Conservation (phyloP, 2,888 invertebrate genomes). For the Trachelus iudaicus region DNA sequence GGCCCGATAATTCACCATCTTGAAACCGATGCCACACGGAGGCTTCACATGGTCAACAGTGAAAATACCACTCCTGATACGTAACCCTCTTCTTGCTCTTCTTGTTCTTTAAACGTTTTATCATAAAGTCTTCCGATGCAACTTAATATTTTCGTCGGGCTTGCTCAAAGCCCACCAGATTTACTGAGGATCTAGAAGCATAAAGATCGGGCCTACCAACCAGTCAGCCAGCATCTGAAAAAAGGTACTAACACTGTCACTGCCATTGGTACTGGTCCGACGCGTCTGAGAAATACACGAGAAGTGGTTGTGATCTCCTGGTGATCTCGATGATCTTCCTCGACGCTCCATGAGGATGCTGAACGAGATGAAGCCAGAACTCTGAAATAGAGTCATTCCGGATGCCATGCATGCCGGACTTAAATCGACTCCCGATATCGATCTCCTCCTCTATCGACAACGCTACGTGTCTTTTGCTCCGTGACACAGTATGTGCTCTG, state of each 20-base stretch:
- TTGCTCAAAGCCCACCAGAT: conserved; percentile 41
- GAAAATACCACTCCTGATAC: conserved; percentile 1
- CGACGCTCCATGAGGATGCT: not conserved
- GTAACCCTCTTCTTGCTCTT: not conserved
- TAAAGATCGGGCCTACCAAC: conserved; percentile 42
- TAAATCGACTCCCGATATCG: conserved; percentile 51
- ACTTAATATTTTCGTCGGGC: conserved; percentile 43
- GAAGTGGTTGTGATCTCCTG: not conserved
- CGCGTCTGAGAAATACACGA: conserved; percentile 5
- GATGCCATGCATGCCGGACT: conserved; percentile 47
- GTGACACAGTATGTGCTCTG: not conserved
- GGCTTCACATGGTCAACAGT: not conserved
- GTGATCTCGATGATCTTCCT: not conserved
- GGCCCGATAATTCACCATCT: conserved; percentile 46
- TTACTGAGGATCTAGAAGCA: conserved; percentile 39
- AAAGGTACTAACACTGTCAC: not conserved
- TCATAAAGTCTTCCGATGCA: conserved; percentile 35
- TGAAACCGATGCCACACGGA: conserved; percentile 43
- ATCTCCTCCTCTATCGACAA: conserved; percentile 60
- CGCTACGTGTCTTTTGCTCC: conserved; percentile 30
- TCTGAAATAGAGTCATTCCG: conserved; percentile 57
- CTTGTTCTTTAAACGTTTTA: conserved; percentile 30
- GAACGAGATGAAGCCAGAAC: not conserved
- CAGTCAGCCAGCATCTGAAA: conserved; percentile 17
- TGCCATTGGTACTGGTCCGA: not conserved